Conservation (phyloP, 2,888 invertebrate genomes). For the Omphaloscelis lunosa region DNA sequence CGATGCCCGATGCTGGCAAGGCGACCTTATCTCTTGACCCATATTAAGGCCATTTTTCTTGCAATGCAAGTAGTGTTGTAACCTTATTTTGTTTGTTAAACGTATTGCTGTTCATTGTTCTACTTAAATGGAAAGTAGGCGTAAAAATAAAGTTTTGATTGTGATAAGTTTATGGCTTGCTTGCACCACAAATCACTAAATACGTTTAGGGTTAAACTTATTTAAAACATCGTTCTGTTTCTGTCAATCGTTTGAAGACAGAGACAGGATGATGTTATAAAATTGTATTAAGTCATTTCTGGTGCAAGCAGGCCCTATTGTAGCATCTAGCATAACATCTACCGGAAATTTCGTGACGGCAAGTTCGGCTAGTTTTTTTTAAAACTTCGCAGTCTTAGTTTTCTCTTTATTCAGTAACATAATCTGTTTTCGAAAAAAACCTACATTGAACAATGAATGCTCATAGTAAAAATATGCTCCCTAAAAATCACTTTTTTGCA, state of each 20-base stretch:
- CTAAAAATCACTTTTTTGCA: neutral
- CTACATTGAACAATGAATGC: neutral
- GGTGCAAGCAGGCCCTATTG: neutral
- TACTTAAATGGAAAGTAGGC: neutral
- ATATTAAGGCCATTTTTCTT: constrained; percentile 51
- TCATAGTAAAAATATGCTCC: neutral
- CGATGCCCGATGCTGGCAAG: constrained; percentile 23
- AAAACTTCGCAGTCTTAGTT: neutral
- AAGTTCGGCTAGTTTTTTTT: neutral
- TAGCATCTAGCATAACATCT: neutral
- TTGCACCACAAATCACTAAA: neutral
- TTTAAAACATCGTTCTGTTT: neutral
- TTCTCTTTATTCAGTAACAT: neutral
- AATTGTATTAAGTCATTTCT: neutral
- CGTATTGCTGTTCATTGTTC: constrained; percentile 27
- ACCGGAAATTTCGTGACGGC: neutral
- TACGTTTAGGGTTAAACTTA: neutral
- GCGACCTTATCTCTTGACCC: constrained; percentile 59
- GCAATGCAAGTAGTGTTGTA: constrained; percentile 16
- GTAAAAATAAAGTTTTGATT: neutral
- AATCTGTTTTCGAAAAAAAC: neutral
- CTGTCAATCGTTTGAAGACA: too few species aligned
- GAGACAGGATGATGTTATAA: neutral
- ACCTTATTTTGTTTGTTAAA: constrained; percentile 22
- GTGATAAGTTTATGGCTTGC: neutral